Evolutionary conservation across 2,888 invertebrate species (phyloP).

Genomic region (Pediacus dermestoides): DNA sequence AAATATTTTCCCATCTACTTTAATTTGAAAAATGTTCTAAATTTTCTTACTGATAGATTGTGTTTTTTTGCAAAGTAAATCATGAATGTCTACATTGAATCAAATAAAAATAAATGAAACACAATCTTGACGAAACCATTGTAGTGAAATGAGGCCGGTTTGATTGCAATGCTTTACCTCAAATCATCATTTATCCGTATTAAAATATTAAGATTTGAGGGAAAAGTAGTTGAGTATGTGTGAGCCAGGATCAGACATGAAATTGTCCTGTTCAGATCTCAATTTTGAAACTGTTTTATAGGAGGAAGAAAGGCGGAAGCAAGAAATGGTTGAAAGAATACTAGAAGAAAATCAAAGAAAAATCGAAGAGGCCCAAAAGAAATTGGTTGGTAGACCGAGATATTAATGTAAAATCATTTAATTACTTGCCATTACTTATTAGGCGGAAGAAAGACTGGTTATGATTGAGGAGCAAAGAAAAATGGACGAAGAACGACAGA

Average conservation of each 20-base stretch:
- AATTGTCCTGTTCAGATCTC: not conserved
- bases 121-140: too few species aligned
- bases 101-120: too few species aligned
- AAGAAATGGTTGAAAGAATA: conserved; percentile 92
- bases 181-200: too few species aligned
- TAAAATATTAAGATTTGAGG: too few species aligned
- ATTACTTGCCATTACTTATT: too few species aligned
- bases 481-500: conserved; percentile 93
- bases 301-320: conserved; percentile 96
- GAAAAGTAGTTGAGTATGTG: too few species aligned
- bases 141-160: too few species aligned
- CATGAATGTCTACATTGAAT: too few species aligned
- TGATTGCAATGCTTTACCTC: too few species aligned
- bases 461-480: conserved; percentile 96
- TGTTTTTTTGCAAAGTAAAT: too few species aligned
- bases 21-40: not conserved
- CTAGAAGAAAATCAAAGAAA: conserved; percentile 97
- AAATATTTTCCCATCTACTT: not conserved
- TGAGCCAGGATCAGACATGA: too few species aligned
- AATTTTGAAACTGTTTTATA: conserved; percentile 59
- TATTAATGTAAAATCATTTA: conserved; percentile 2
- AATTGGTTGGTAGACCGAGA: conserved; percentile 69
- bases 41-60: not conserved
- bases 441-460: conserved; percentile 95
- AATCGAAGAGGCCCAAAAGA: conserved; percentile 95